These are phyloP conservation scores for Gonioctena quinquepunctata DNA, from an alignment of 1,140 invertebrate genomes.

Conservation along the genomic window DNA sequence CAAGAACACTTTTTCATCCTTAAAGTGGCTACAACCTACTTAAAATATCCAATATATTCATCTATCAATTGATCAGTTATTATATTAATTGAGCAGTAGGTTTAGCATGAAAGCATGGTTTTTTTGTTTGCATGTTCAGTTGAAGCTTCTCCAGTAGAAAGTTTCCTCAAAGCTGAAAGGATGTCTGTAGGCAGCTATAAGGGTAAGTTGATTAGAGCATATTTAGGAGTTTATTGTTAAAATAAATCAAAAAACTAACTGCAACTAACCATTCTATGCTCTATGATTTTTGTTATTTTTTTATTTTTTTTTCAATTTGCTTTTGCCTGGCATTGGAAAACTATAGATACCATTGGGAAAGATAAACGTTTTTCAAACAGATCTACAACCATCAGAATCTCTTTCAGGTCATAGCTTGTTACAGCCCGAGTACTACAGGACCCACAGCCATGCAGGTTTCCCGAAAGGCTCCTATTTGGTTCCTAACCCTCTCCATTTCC, in stretches of 20 bases:
- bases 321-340: not conserved
- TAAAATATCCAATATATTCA: no score
- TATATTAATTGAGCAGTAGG: no score
- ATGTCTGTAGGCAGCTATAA: conserved; percentile 42
- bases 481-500: conserved; percentile 53
- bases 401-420: conserved; percentile 25
- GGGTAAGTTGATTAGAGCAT: conserved; percentile 35
- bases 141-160: conserved; percentile 41
- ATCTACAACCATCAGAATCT: conserved; percentile 1
- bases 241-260: not conserved
- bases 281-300: not conserved
- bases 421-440: conserved; percentile 39
- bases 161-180: conserved; percentile 44
- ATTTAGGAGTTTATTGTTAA: not conserved
- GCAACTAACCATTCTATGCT: no score
- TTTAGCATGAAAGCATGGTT: conserved; percentile 31
- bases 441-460: conserved; percentile 46
- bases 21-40: no score
- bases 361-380: not conserved
- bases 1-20: no score
- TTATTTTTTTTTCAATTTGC: not conserved
- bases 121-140: conserved; percentile 49
- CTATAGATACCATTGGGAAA: conserved; percentile 13
- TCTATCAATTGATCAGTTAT: no score
- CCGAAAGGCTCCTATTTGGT: conserved; percentile 51